These are phyloP conservation scores for Catostomus latipinnis DNA, from an alignment of 2,797 vertebrate species.

Conservation along the genomic window DNA sequence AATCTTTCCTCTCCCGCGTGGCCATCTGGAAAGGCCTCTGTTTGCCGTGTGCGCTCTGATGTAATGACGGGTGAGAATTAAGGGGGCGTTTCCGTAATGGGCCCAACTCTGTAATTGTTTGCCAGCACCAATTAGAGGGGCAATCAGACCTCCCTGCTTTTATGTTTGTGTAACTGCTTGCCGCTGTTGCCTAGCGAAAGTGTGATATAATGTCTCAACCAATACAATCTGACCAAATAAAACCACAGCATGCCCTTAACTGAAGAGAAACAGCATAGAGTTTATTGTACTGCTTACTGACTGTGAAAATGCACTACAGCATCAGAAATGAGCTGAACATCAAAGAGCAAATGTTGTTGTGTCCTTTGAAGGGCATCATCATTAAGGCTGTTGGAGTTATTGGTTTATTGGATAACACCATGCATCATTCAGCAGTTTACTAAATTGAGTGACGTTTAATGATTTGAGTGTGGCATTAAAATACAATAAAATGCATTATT, in stretches of 20 bases:
- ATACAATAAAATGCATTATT: slow-evolving; percentile 34
- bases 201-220: slow-evolving; percentile 69
- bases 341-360: slow-evolving; percentile 14
- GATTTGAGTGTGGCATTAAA: slow-evolving; percentile 35
- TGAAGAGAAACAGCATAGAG: slow-evolving; percentile 23
- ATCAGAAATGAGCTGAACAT: slow-evolving; percentile 19
- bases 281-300: slow-evolving; percentile 31
- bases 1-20: slow-evolving; percentile 26
- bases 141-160: slow-evolving; percentile 76
- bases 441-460: slow-evolving; percentile 36
- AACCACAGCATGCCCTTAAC: slow-evolving; percentile 32
- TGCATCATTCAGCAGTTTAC: slow-evolving; percentile 19
- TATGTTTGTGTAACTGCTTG: slow-evolving; percentile 72
- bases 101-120: slow-evolving; percentile 75
- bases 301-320: slow-evolving; percentile 56
- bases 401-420: slow-evolving; percentile 14
- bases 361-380: slow-evolving; percentile 34
- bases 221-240: slow-evolving; percentile 54
- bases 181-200: slow-evolving; percentile 74
- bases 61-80: slow-evolving; percentile 66
- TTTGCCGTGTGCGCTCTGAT: slow-evolving; percentile 60
- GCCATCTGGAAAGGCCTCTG: slow-evolving; percentile 42
- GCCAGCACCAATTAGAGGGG: slow-evolving; percentile 80
- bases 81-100: slow-evolving; percentile 67
- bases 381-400: slow-evolving; percentile 14